Evolutionary conservation across 2,888 invertebrate genomes (phyloP), one percentile per base, ranked within the genome.

Genomic region (Elegia similella): DNA sequence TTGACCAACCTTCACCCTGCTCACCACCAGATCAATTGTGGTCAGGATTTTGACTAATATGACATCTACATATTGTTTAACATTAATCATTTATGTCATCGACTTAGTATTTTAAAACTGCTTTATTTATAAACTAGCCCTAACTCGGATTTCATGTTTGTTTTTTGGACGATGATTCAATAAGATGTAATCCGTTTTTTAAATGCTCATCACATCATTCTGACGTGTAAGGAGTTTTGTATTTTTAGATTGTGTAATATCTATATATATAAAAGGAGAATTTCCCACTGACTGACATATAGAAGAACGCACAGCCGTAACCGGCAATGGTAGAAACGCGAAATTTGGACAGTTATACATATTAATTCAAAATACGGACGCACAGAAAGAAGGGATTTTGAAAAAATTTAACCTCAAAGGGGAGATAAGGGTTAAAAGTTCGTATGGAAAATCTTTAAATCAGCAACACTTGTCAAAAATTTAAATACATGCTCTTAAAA

Each of bases 1-100:
- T 73, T 73, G 75, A 77, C 79, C 76, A 76, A 74, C 72, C 77
- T 80, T 78, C 75, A 75, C 72, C 75, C 73, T 70, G 66, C 72
- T 71, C 74, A 76, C 72, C 68, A 66, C 72, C 68, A 66, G 66
- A 82, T 84, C 82, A 82, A 77, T 82, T 84, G 82, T 76, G 72
- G 63, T 63, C 57, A 63, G 70, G 66, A 73, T 76, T 73, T 75
- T 68, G 69, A 67, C 75, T 84, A 85, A 86, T 83, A 78, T 76
- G 82, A 82, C 82, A 74, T 70, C 73, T 79, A 81, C 73, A 77
- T 78, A 84, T 87, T 80, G 78, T 80, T 69, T 66, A 71, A 76
- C 84, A 88, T 86, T 85, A 80, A 88, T 88, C 86, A 84, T 82
- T 73, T 80, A 68, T 82, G 82, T 86, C 87, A 83, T 80, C 81